Conservation (phyloP, 2,113 vertebrate species). For the Nibea coibor region DNA sequence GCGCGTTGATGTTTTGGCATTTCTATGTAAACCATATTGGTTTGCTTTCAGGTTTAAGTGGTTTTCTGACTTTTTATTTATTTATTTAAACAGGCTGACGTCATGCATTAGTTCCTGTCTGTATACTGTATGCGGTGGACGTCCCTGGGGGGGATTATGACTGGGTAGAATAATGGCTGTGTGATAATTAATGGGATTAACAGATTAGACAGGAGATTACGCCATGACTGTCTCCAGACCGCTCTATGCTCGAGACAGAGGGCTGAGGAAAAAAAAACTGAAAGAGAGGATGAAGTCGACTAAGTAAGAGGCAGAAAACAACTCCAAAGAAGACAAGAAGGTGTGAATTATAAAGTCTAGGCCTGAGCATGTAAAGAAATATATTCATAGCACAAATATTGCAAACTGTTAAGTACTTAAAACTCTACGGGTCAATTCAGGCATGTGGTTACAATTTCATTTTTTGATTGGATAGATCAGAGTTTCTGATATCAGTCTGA, state of each 20-base stretch:
- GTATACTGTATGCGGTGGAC: slow-evolving; percentile 42
- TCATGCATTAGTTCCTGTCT: slow-evolving; percentile 25
- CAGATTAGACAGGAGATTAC: slow-evolving; percentile 74
- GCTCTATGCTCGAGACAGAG: slow-evolving; percentile 22
- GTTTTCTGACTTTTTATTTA: not conserved
- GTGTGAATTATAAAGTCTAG: not conserved
- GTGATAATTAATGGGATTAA: slow-evolving; percentile 83
- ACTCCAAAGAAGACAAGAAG: not conserved
- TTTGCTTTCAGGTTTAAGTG: not conserved
- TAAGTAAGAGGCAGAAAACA: not conserved
- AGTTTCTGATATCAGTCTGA: not conserved
- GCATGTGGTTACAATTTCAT: not conserved
- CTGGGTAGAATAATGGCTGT: slow-evolving; percentile 66
- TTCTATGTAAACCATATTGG: not conserved
- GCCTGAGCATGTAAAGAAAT: not conserved
- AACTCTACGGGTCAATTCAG: not conserved
- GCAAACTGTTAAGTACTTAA: not conserved
- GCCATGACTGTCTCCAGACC: slow-evolving; percentile 33
- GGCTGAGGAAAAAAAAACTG: too few species aligned
- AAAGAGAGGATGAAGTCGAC: not conserved
- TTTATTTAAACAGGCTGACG: not conserved
- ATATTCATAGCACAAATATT: not conserved
- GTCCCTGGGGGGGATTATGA: slow-evolving; percentile 65
- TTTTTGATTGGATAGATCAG: not conserved
- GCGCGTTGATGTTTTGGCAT: not conserved